Base-by-base conservation (phyloP, 2,888 invertebrate genomes). In the Agrochola litura region DNA sequence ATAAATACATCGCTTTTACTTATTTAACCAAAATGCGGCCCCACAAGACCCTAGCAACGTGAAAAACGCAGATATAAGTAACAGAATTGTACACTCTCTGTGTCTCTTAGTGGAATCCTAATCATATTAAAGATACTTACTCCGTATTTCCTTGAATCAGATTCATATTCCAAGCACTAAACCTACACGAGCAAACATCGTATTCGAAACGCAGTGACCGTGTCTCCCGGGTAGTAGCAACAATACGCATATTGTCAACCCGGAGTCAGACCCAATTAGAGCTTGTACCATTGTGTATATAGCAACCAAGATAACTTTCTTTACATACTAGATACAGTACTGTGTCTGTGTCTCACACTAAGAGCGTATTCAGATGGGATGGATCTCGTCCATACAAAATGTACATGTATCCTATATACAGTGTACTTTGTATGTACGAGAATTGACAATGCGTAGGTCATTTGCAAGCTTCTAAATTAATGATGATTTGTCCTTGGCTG, bases 201-300 rank as follows among this genome's bases (percentile, higher is more conserved):
- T 56, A 76, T 65, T 60, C 6, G 19, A 68, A 67, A 69, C 43
- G 71, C 86, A 85, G 71, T 77, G 83, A 77, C 85, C 85, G 58
- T 63, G 49, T 41, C 54, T 37, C 41, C 30, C 41, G 14, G 58
- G n/a, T 12, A n/a, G 12, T 41, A 14, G 52, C 52, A 68, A 85
- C 82, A 82, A 85, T 85, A 74, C 77, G 65, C 68, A 41, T 69
- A 72, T 66, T 74, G 73, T 63, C 78, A 77, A 85, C 77, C 68
- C 46, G 19, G 46, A 77, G 65, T 74, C 78, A 60, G 82, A 73
- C 78, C 78, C 86, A 85, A 83, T 77, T 74, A 77, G 61, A 60
- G 61, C 65, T 58, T 70, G 61, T 65, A 54, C 56, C 60, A 67
- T 81, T 83, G 85, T 81, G 67, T 68, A n/a, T 37, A 43, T 54